Evolutionary conservation across 2,797 vertebrate genomes (phyloP).

Genomic region (Yasuhikotakia modesta): DNA sequence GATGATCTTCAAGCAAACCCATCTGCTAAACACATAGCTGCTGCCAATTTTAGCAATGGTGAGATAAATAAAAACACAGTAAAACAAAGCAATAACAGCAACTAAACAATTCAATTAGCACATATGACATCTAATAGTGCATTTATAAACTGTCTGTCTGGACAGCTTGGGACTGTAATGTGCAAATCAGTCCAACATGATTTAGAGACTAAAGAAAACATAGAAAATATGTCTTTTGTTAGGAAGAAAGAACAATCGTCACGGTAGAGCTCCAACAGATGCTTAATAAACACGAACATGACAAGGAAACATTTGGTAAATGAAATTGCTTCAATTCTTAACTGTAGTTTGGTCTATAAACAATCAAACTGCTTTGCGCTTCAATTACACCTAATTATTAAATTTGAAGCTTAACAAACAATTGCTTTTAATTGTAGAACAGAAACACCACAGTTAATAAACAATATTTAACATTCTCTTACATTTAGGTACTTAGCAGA

Average conservation of each 20-base stretch:
- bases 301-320: constrained; percentile 56
- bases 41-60: constrained; percentile 59
- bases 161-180: constrained; percentile 6
- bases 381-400: no score
- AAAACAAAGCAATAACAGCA: constrained; percentile 55
- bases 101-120: constrained; percentile 54
- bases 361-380: neutral
- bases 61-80: constrained; percentile 56
- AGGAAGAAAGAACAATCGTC: constrained; percentile 61
- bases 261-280: constrained; percentile 59
- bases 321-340: no score
- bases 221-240: constrained; percentile 45
- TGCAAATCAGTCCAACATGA: constrained; percentile 9
- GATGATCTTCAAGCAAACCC: constrained; percentile 56
- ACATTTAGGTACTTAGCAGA: no score
- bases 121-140: constrained; percentile 4
- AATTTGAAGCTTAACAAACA: no score
- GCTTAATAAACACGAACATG: constrained; percentile 52
- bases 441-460: no score
- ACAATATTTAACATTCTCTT: no score
- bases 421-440: no score
- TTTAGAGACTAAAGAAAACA: constrained; percentile 36
- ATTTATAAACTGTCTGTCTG: constrained; percentile 16
- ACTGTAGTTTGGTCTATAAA: neutral
- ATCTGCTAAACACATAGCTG: constrained; percentile 59